A percentile compares a stretch with the other conserved stretches of the same genome.
Evolutionary conservation across 2,888 invertebrate genomes (phyloP).

Genomic region (Acanthosepion esculentum): DNA sequence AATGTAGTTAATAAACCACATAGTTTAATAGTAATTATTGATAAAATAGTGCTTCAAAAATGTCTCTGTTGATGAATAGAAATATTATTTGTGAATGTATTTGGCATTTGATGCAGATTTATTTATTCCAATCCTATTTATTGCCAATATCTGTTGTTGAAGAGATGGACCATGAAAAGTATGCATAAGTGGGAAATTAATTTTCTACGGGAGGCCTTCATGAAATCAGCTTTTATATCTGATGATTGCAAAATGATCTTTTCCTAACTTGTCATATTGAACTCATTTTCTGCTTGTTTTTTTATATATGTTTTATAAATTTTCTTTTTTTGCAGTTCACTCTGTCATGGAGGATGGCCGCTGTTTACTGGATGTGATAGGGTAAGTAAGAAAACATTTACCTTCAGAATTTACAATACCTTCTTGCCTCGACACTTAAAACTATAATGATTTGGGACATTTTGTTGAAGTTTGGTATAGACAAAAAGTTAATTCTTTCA

Average conservation of each 20-base stretch:
- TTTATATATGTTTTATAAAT: not conserved
- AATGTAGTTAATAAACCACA: too few species aligned
- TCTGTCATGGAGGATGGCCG: conserved; percentile 69
- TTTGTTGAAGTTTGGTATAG: too few species aligned
- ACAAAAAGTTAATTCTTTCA: too few species aligned
- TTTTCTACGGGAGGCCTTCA: not conserved
- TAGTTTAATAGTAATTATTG: too few species aligned
- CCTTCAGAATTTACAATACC: not conserved
- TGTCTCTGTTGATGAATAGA: too few species aligned
- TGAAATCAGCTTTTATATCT: not conserved
- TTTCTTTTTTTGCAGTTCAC: conserved; percentile 52
- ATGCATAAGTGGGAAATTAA: not conserved
- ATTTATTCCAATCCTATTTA: not conserved
- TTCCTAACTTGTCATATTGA: not conserved
- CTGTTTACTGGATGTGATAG: conserved; percentile 62
- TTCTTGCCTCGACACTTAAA: too few species aligned
- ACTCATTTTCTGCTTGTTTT: not conserved
- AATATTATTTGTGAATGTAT: too few species aligned
- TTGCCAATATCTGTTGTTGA: not conserved
- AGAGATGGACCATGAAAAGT: not conserved
- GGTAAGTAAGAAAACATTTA: conserved; percentile 49
- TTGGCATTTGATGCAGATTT: not conserved
- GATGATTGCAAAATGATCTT: not conserved
- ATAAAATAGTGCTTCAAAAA: too few species aligned
- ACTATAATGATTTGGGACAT: too few species aligned